These are phyloP conservation scores for Macaria liturata DNA, from an alignment of 2,888 invertebrate species.

Conservation along the genomic window DNA sequence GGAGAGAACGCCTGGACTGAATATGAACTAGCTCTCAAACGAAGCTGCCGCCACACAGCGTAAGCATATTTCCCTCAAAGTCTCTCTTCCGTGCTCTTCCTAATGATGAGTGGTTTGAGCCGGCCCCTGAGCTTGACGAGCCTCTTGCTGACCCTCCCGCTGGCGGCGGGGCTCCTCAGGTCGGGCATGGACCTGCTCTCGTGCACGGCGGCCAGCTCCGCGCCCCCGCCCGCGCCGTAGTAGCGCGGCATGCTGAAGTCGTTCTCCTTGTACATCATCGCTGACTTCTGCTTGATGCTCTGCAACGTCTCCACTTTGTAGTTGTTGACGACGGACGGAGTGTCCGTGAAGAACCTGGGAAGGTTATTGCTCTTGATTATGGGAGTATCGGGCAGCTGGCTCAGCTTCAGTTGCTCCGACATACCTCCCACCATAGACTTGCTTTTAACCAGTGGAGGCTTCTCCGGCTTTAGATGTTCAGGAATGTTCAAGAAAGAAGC, in stretches of 20 bases:
- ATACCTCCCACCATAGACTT: conserved; percentile 72
- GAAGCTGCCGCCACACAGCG: too few species aligned
- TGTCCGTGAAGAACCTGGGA: conserved; percentile 74
- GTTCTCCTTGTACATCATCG: conserved; percentile 70
- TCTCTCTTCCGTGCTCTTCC: conserved; percentile 72
- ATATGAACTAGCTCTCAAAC: too few species aligned
- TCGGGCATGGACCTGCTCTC: conserved; percentile 81
- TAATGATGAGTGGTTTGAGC: conserved; percentile 75
- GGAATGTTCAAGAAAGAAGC: conserved; percentile 78
- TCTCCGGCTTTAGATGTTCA: conserved; percentile 65
- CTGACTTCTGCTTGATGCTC: conserved; percentile 80
- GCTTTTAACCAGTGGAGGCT: conserved; percentile 69
- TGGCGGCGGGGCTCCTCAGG: conserved; percentile 58
- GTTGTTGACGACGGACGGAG: conserved; percentile 62
- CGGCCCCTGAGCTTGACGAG: conserved; percentile 71
- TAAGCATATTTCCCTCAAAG: conserved; percentile 38
- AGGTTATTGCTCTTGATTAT: conserved; percentile 75
- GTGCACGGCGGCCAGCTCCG: conserved; percentile 58
- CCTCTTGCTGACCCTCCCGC: conserved; percentile 69
- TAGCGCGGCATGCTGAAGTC: conserved; percentile 86
- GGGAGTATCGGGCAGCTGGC: conserved; percentile 75
- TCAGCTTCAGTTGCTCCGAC: conserved; percentile 62
- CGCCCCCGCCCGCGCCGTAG: conserved; percentile 67
- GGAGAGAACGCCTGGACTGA: too few species aligned
- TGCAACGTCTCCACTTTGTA: conserved; percentile 73